These are phyloP conservation scores for Arrhopalites spinosus DNA, from an alignment of 2,888 invertebrate genomes.

Conservation along the genomic window DNA sequence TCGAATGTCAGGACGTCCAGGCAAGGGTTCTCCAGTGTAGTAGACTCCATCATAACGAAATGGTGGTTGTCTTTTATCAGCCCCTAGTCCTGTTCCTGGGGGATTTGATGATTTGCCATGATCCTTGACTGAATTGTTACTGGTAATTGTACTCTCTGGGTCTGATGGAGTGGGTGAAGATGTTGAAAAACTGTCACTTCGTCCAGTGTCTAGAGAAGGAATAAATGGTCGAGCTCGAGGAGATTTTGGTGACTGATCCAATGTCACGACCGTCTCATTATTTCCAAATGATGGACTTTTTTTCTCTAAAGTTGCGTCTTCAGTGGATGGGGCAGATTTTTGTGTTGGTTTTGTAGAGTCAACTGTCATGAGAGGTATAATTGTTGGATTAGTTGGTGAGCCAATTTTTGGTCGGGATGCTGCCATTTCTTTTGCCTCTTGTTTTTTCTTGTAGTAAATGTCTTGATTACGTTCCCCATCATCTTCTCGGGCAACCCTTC, in stretches of 20 bases:
- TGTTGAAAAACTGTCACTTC: constrained; percentile 24
- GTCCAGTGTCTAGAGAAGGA: background rate
- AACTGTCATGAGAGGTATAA: background rate
- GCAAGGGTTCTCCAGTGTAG: constrained; percentile 80
- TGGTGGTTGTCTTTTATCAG: background rate
- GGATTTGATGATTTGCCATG: background rate
- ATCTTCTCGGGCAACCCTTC: constrained; percentile 42
- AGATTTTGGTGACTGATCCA: constrained; percentile 27
- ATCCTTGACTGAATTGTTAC: background rate
- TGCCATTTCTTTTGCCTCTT: background rate
- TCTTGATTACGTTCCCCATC: constrained; percentile 19
- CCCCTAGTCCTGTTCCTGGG: background rate
- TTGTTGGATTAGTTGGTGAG: background rate
- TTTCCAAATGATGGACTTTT: background rate
- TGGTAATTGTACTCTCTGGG: background rate
- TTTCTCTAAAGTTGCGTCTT: constrained; percentile 11
- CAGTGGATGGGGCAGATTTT: background rate
- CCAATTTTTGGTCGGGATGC: background rate
- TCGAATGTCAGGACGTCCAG: constrained; percentile 73
- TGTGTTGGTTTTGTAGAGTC: background rate
- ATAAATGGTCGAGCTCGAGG: background rate
- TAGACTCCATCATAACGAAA: constrained; percentile 78
- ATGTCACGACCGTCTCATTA: background rate
- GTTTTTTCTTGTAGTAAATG: constrained; percentile 42
- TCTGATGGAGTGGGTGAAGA: constrained; percentile 25